Base-by-base conservation (phyloP, 1,140 invertebrate genomes). In the Drosophila sp. region DNA sequence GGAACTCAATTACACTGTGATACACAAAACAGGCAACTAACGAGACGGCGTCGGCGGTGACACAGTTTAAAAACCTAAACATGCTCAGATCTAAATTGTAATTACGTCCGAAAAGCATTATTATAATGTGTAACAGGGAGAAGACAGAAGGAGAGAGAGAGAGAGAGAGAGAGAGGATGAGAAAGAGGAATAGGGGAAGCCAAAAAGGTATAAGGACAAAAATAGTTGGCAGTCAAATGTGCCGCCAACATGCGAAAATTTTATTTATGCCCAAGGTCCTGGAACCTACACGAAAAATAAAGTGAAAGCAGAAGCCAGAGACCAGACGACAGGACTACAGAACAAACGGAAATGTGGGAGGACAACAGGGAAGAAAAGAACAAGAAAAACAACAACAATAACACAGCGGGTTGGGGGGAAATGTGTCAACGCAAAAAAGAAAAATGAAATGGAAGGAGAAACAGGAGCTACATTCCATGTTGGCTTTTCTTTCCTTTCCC, bases 71-170 rank as follows among this genome's bases (percentile, higher is more conserved):
- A 78, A 76, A 48, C 46, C 67, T 45, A 76, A 72, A 72, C 67
- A 78, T 72, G 76, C 63, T 76, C 58, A 63, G 36, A 72, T 51
- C 57, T 41, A 66, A 61, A 67, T 50, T 76, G 67, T 76, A 78
- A 78, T 78, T 78, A 72, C 76, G 73, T 76, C 73, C 76, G 73
- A 78, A 66, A 76, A 76, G 40, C 76, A 76, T 76, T 76, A 75
- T 74, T 65, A 53, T 45, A 66, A 63, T 63, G 27, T 50, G 66
- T 51, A 45, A 63, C 56, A 69, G 45, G n/a, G n/a, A n/a, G n/a
- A n/a, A 51, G 25, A 59, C 56, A 25, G 50, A 40, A 25, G 11
- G 7, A 11, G 21, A 50, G 40, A 18, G 40, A 9, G 7, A 45
- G 27, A 14, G 13, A 21, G 21, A 21, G 21, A 21, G 21, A 21